A percentile compares a stretch with the other conserved stretches of the same genome.
Conservation (phyloP, 2,113 vertebrate genomes). For the Rhabdomys dilectus region DNA sequence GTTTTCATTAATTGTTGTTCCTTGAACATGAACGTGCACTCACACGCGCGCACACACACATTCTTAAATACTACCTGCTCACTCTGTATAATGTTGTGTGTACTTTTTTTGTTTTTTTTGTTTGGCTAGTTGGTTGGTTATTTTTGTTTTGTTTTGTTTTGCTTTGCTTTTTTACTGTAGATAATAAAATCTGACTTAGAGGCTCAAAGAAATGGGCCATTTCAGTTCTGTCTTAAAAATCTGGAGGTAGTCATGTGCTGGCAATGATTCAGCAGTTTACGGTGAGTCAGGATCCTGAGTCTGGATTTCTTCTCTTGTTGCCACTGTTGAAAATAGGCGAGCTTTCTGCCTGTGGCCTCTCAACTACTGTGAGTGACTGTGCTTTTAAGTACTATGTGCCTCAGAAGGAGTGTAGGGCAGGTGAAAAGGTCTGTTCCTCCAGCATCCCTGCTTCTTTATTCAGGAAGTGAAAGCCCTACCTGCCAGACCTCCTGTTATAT, state of each 20-base stretch:
- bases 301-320: constrained; percentile 60
- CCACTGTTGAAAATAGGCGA: constrained; percentile 5
- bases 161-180: not conserved
- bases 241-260: constrained; percentile 25
- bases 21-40: too few relatives aligned
- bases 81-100: not conserved
- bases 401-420: not conserved
- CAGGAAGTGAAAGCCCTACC: not conserved
- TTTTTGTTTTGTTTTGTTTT: not conserved
- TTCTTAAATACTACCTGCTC: not conserved
- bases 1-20: not conserved
- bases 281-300: constrained; percentile 44
- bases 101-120: not conserved
- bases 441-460: not conserved
- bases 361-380: not conserved
- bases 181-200: constrained; percentile 46
- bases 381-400: not conserved
- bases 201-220: constrained; percentile 43
- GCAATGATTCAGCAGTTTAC: not conserved
- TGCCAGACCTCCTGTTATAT: not conserved
- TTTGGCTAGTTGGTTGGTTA: too few relatives aligned
- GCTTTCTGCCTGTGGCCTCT: not conserved
- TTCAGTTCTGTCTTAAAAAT: constrained; percentile 53
- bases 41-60: too few relatives aligned
- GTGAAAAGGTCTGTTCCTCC: not conserved